Conservation (phyloP, 2,113 vertebrate genomes). For the Varanus komodoensis region DNA sequence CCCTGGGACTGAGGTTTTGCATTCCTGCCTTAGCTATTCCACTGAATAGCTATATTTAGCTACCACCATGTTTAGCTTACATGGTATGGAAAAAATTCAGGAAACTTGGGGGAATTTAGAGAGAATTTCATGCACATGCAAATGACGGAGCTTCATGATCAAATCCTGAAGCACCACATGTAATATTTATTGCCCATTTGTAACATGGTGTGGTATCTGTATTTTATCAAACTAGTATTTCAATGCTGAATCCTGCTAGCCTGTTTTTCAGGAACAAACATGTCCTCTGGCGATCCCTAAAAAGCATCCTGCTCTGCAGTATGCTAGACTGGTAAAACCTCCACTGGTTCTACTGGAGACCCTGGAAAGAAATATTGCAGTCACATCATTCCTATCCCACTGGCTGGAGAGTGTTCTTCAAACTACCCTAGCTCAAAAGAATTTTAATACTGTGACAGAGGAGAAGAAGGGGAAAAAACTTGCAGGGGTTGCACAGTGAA, state of each 20-base stretch:
- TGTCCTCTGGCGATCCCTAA: slow-evolving; percentile 24
- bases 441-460: neutral
- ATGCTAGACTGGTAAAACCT: neutral
- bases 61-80: neutral
- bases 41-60: too few relatives aligned
- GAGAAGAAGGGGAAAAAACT: neutral
- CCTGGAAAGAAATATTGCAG: neutral
- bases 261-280: slow-evolving; percentile 44
- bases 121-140: neutral
- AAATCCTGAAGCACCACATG: rapidly evolving
- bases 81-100: neutral
- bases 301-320: slow-evolving; percentile 15
- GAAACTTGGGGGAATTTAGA: slow-evolving; percentile 16
- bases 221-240: slow-evolving; percentile 38
- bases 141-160: neutral
- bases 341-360: neutral
- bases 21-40: too few relatives aligned
- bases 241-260: neutral
- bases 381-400: neutral
- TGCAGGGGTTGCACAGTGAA: neutral
- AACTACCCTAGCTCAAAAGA: neutral
- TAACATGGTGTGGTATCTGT: slow-evolving; percentile 15
- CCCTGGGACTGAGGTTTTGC: too few relatives aligned
- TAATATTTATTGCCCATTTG: neutral
- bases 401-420: neutral